A percentile compares a stretch with the other conserved stretches of the same genome.
Conservation (phyloP, 2,888 invertebrate genomes). For the Melieria picta region DNA sequence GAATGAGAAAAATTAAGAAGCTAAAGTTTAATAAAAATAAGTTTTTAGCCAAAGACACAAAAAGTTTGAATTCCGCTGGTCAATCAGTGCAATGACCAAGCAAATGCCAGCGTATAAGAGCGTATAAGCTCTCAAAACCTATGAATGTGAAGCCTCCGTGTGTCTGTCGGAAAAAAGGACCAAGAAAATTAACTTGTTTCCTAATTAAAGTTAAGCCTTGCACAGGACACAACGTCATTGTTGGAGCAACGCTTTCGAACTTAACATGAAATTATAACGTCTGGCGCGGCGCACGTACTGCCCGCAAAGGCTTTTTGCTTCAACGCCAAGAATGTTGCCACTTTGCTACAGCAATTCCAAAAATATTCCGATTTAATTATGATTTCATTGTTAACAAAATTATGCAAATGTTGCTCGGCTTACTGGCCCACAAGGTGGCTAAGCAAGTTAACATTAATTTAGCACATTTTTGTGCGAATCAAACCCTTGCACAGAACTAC, state of each 20-base stretch:
- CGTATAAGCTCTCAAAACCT: neutral
- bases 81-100: too few relatives aligned
- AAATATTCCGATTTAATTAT: constrained; percentile 50
- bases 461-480: neutral
- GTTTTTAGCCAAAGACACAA: too few relatives aligned
- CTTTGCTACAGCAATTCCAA: constrained; percentile 8
- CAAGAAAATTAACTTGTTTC: constrained; percentile 48
- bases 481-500: neutral
- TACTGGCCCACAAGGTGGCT: constrained; percentile 21
- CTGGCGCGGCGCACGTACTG: neutral
- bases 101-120: neutral
- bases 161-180: constrained; percentile 13
- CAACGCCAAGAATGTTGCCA: neutral
- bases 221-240: constrained; percentile 24
- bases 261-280: constrained; percentile 63
- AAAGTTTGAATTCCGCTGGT: too few relatives aligned
- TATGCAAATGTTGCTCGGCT: constrained; percentile 56
- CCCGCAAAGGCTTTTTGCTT: too few relatives aligned
- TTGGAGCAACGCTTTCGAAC: constrained; percentile 33
- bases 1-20: too few relatives aligned
- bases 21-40: too few relatives aligned
- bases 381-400: constrained; percentile 63
- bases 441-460: constrained; percentile 35
- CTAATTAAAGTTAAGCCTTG: constrained; percentile 65
- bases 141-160: constrained; percentile 14